Evolutionary conservation across 2,797 vertebrate genomes (phyloP).

Genomic region (Sciurus carolinensis): DNA sequence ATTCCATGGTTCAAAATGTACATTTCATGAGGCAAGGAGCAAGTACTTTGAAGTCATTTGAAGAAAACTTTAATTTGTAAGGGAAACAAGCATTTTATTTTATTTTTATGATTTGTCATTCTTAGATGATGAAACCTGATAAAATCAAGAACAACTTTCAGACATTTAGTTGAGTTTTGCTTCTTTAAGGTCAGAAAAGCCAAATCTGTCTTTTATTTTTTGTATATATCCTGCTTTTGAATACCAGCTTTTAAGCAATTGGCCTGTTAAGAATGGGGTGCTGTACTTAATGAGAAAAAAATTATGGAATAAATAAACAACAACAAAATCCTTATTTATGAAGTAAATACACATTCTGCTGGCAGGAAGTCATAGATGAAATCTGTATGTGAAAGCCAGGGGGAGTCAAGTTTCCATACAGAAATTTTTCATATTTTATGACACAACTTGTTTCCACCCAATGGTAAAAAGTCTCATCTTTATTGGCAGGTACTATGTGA

Average conservation of each 20-base stretch:
- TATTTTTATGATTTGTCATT: constrained; percentile 59
- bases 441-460: background rate
- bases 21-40: constrained; percentile 63
- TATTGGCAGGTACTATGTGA: background rate
- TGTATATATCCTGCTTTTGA: background rate
- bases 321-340: background rate
- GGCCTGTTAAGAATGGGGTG: background rate
- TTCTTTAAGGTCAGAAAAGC: constrained; percentile 10
- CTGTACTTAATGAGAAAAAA: background rate
- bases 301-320: background rate
- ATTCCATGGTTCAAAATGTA: constrained; percentile 69
- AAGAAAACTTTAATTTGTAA: background rate
- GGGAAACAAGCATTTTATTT: constrained; percentile 35
- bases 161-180: background rate
- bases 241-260: background rate
- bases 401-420: background rate
- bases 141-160: background rate
- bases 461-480: background rate
- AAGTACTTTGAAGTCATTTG: background rate
- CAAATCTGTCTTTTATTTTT: background rate
- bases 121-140: constrained; percentile 40
- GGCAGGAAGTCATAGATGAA: background rate
- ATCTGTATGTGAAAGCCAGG: fast-evolving
- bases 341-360: background rate
- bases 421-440: background rate